Conservation (phyloP, 2,797 vertebrate genomes). For the Siniperca scherzeri region DNA sequence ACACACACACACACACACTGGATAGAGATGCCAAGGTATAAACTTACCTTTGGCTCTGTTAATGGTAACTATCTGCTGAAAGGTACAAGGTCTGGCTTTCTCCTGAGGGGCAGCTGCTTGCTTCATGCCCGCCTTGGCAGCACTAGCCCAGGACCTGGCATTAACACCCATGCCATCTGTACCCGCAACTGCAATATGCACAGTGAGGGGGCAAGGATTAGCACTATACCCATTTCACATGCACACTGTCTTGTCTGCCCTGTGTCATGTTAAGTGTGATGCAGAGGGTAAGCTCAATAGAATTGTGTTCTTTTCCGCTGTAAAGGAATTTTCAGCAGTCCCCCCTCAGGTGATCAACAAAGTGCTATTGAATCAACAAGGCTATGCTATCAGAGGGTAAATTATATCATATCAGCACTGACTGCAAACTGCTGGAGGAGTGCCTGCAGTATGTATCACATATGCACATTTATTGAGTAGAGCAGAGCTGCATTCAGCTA, state of each 20-base stretch:
- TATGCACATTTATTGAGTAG: slow-evolving; percentile 61
- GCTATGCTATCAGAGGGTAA: slow-evolving; percentile 49
- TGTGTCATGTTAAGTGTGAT: slow-evolving; percentile 52
- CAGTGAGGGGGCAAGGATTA: slow-evolving; percentile 61
- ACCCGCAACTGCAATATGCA: slow-evolving; percentile 70
- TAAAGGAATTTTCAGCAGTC: slow-evolving; percentile 27
- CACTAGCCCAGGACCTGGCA: slow-evolving; percentile 66
- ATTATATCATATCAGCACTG: slow-evolving; percentile 68
- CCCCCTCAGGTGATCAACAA: slow-evolving; percentile 48
- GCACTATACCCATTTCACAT: slow-evolving; percentile 49
- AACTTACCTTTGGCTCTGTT: slow-evolving; percentile 72
- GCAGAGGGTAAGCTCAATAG: slow-evolving; percentile 49
- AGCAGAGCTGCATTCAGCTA: slow-evolving; percentile 46
- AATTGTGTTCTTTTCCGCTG: slow-evolving; percentile 34
- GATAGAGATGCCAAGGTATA: slow-evolving; percentile 58
- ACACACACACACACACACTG: background rate
- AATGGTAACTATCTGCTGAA: slow-evolving; percentile 61
- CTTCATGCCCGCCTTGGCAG: slow-evolving; percentile 73
- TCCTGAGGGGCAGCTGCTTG: slow-evolving; percentile 78
- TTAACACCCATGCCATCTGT: slow-evolving; percentile 64
- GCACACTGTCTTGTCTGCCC: slow-evolving; percentile 50
- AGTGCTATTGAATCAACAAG: slow-evolving; percentile 70
- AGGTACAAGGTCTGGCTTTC: slow-evolving; percentile 75
- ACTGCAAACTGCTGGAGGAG: slow-evolving; percentile 57
- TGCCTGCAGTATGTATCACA: slow-evolving; percentile 52